Evolutionary conservation across 2,888 invertebrate genomes (phyloP), one percentile per base, ranked within the genome.

Genomic region (Leptinotarsa juncta): DNA sequence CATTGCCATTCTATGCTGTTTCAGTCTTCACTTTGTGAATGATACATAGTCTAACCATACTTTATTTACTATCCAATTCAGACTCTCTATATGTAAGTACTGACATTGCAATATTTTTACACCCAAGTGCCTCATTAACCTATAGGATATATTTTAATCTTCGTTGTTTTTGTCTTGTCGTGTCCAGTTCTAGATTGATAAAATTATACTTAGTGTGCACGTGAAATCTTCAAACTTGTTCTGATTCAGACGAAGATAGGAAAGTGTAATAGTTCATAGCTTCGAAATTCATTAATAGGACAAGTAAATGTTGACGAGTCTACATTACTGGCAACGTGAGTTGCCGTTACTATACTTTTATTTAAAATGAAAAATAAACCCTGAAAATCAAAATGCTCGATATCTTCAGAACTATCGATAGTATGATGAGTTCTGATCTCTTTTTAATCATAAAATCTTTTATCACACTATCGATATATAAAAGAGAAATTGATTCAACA

Each of bases 41-140:
- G 62, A 15, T 32, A 62, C n/a, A 7, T 62, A 62, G 18, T 18
- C 32, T 26, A 26, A 62, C n/a, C 14, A 15, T 32, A 62, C 62
- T 62, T 20, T 57, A n/a, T 57, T 42, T n/a, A 20, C 20, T 57
- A 67, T 66, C n/a, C 53, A 51, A 60, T 48, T 55, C 16, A 14
- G 32, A 62, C 62, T 62, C n/a, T 70, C 65, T 71, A 72, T 65
- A 49, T 70, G 51, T 75, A 72, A 76, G 80, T 82, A 82, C 82
- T 81, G 81, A 83, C 83, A 81, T 83, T 82, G 83, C 83, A 82
- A 82, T 80, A 79, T 81, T 76, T 75, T 77, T 76, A 78, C 82
- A 83, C 83, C 83, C 75, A 83, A 81, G 83, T 83, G 83, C 83
- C 83, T 83, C 80, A 73, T 72, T 78, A 79, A 80, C 74, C 50